These are phyloP conservation scores for Eupithecia tripunctaria DNA, from an alignment of 2,888 invertebrate genomes.

Conservation along the genomic window DNA sequence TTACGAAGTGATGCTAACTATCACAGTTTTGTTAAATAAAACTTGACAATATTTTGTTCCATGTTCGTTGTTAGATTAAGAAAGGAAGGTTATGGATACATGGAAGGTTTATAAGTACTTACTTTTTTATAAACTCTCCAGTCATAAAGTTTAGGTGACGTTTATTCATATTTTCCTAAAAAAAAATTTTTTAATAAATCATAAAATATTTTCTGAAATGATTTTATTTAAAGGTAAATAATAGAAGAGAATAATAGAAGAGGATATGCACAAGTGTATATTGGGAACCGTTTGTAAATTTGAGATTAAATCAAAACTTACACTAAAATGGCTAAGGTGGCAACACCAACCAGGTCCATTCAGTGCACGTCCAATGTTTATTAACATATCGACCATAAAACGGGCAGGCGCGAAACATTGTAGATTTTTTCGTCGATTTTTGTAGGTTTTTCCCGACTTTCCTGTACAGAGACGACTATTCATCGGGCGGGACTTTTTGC, in stretches of 20 bases:
- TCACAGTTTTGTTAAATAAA: not conserved
- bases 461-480: conserved; percentile 70
- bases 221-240: not conserved
- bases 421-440: conserved; percentile 60
- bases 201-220: too few relatives aligned
- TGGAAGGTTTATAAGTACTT: not conserved
- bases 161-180: not conserved
- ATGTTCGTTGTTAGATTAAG: not conserved
- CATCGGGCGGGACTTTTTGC: conserved; percentile 62
- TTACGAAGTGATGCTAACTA: not conserved
- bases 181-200: not conserved
- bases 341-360: conserved; percentile 61
- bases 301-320: not conserved
- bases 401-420: conserved; percentile 67
- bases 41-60: not conserved
- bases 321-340: conserved; percentile 7
- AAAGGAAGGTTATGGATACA: not conserved
- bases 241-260: too few relatives aligned
- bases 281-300: not conserved
- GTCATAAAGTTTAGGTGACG: not conserved
- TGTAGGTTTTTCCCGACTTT: conserved; percentile 55
- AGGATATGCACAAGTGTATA: not conserved
- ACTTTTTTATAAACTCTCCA: not conserved
- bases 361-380: conserved; percentile 76
- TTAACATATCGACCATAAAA: conserved; percentile 80